Conservation (phyloP, 2,113 vertebrate species). For the Apeltes quadracus region DNA sequence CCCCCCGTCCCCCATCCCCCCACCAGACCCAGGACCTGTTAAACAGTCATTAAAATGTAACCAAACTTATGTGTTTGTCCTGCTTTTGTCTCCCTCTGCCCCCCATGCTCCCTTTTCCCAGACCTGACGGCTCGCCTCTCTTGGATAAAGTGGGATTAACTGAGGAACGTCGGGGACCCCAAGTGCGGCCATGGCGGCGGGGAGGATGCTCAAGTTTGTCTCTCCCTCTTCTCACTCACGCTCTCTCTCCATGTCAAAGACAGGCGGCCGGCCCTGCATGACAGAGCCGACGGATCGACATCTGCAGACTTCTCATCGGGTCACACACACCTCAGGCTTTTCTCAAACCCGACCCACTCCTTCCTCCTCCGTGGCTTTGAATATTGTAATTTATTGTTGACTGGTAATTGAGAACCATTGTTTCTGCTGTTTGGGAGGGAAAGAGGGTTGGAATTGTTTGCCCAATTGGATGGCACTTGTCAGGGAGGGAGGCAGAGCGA, state of each 20-base stretch:
- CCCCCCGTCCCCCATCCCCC: conserved; percentile 34
- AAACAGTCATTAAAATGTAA: conserved; percentile 74
- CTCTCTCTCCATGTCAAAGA: conserved; percentile 54
- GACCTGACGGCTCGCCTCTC: conserved; percentile 87
- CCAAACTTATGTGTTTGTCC: conserved; percentile 68
- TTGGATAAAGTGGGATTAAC: conserved; percentile 89
- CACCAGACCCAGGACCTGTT: conserved; percentile 60
- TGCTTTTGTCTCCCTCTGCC: conserved; percentile 58
- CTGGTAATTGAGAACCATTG: conserved; percentile 73
- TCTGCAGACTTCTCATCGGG: conserved; percentile 83
- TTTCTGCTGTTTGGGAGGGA: conserved; percentile 53
- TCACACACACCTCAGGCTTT: conserved; percentile 64
- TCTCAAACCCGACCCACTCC: conserved; percentile 43
- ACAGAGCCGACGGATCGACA: conserved; percentile 53
- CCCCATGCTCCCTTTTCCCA: conserved; percentile 51
- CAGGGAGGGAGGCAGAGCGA: conserved; percentile 19
- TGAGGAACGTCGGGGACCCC: conserved; percentile 27
- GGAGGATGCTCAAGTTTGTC: conserved; percentile 17
- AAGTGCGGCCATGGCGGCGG: neutral
- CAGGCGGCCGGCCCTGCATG: conserved; percentile 25
- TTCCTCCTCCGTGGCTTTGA: conserved; percentile 65
- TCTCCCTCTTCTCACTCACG: conserved; percentile 17
- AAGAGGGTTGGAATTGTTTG: conserved; percentile 54
- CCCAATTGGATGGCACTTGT: conserved; percentile 68
- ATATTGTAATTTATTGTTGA: conserved; percentile 77